Evolutionary conservation across 2,888 invertebrate species (phyloP).

Genomic region (Exephanes ischioxanthus): DNA sequence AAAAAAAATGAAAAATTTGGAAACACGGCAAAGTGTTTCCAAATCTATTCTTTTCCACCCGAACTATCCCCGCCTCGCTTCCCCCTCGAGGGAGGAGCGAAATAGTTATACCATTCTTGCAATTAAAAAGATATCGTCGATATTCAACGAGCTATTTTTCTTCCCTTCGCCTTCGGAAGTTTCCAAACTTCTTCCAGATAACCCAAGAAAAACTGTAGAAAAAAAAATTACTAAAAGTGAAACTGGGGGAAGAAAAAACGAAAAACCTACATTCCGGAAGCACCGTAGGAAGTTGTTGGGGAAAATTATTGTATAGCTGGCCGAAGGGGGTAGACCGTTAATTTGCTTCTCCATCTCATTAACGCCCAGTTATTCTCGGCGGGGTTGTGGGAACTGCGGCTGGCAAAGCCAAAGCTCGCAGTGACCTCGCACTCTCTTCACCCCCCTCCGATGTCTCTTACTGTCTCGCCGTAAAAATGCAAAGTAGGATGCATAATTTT

Average conservation of each 20-base stretch:
- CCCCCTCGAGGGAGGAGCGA: not conserved
- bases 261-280: conserved; percentile 27
- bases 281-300: conserved; percentile 42
- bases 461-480: conserved; percentile 69
- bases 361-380: conserved; percentile 52
- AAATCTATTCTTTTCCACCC: conserved; percentile 59
- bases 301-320: conserved; percentile 55
- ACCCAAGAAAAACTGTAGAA: not conserved
- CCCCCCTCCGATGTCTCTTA: not conserved
- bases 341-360: conserved; percentile 64
- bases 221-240: not conserved
- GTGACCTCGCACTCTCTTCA: conserved; percentile 1
- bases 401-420: conserved; percentile 36
- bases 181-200: not conserved
- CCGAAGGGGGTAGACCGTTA: conserved; percentile 53
- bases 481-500: conserved; percentile 70
- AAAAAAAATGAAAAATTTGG: too few species aligned
- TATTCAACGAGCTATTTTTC: conserved; percentile 42
- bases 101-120: conserved; percentile 41
- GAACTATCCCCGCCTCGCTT: conserved; percentile 15
- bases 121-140: conserved; percentile 66
- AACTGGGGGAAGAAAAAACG: conserved; percentile 12
- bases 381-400: conserved; percentile 26
- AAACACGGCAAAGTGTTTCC: conserved; percentile 63
- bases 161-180: not conserved